Base-by-base conservation (phyloP, 2,888 invertebrate species). In the Drosophila lacicola region DNA sequence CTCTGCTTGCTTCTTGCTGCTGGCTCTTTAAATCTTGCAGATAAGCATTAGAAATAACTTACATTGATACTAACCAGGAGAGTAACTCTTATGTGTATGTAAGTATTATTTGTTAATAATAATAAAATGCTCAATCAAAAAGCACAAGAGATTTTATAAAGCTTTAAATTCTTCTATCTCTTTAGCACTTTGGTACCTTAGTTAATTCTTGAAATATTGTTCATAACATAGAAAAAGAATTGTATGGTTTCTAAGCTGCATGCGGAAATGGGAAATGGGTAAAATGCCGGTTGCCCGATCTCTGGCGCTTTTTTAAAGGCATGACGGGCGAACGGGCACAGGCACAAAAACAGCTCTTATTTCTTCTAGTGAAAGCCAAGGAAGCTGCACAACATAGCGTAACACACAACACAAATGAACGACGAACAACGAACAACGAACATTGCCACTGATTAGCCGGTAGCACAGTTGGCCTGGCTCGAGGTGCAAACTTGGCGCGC, bases 381-480 rank as follows among this genome's bases (percentile, higher is more conserved):
- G 77, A 74, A 77, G 64, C 70, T 66, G 51, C 56, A 44, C 42
- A 50, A 46, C 55, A 50, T 21, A 53, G 6, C 58, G 44, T 13
- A 42, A 14, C 36, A 14, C 34, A 51, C 51, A 42, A 29, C 57
- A 71, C 63, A 55, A 60, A 54, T 63, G 50, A 72, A 58, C 66
- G 60, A 19, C 66, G 39, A 58, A 49, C 51, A 54, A 54, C 60
- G 10, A 57, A 61, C 64, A 54, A 50, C 62, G 46, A 14, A 71
- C 82, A 78, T 70, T 78, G 88, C 83, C 86, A 82, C 88, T 83
- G 83, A 83, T 83, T 83, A 83, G 88, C 63, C 77, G 61, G 87
- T 87, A 81, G 82, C 81, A 64, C 45, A 77, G 71, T 74, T 70
- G 70, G 47, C 62, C 47, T 13, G 36, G 56, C 39, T 36, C 14